phyloP scores from a whole-genome alignment of 2,113 vertebrate genomes.

The Nesospiza acunhae region DNA sequence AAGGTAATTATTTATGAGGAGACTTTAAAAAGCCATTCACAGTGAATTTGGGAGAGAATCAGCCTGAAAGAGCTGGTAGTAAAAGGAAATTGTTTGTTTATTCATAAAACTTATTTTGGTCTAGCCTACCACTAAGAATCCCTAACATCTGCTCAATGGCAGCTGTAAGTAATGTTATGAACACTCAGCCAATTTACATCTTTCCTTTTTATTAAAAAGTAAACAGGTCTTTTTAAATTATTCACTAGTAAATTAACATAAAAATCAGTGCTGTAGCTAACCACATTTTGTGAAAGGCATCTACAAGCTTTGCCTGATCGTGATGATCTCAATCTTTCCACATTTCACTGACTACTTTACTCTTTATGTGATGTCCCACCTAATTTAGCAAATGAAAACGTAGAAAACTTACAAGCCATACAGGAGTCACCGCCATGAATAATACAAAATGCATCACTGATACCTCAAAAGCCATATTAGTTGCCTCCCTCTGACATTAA shows the following conservation, averaged over 20 bases:
- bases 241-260: conserved; percentile 75
- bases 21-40: conserved; percentile 34
- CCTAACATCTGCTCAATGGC: conserved; percentile 43
- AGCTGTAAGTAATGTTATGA: conserved; percentile 60
- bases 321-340: conserved; percentile 47
- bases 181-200: conserved; percentile 56
- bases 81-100: conserved; percentile 57
- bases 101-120: conserved; percentile 58
- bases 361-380: conserved; percentile 40
- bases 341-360: conserved; percentile 34
- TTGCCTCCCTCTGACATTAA: conserved; percentile 41
- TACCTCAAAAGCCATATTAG: conserved; percentile 12
- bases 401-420: conserved; percentile 7
- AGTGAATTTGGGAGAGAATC: conserved; percentile 47
- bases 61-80: conserved; percentile 26
- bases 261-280: conserved; percentile 57
- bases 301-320: background rate
- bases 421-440: conserved; percentile 23
- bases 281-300: background rate
- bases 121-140: conserved; percentile 36
- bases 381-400: conserved; percentile 57
- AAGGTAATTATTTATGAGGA: conserved; percentile 69
- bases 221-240: conserved; percentile 78
- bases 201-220: conserved; percentile 80
- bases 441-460: conserved; percentile 57